phyloP scores from a whole-genome alignment of 2,888 invertebrate genomes.

The Macrosiphum euphorbiae region DNA sequence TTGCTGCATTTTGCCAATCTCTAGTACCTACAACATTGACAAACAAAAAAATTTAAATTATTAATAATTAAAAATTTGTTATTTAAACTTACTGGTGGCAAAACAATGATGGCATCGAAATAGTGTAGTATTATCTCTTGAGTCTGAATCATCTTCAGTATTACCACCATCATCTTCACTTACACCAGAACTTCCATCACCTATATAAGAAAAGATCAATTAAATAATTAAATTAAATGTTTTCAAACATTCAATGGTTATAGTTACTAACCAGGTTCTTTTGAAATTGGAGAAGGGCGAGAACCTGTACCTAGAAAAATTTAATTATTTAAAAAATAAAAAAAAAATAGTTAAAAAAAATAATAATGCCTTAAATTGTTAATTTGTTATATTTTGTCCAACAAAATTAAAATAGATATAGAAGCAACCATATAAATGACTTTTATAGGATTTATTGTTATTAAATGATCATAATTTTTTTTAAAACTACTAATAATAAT shows the following conservation, averaged over 20 bases:
- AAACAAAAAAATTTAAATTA: background rate
- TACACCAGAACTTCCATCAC: conserved; percentile 75
- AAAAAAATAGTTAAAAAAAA: background rate
- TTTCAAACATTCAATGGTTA: background rate
- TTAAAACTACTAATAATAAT: background rate
- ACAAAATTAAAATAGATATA: background rate
- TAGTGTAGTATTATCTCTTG: conserved; percentile 82
- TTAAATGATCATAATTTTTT: background rate
- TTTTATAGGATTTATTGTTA: background rate
- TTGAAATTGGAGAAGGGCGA: conserved; percentile 69
- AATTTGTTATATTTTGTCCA: background rate
- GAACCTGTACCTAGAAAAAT: conserved; percentile 68
- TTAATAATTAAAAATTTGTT: background rate
- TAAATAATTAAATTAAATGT: background rate
- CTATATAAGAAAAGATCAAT: conserved; percentile 67
- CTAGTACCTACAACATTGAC: conserved; percentile 74
- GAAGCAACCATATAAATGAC: background rate
- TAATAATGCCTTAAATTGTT: background rate
- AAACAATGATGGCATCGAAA: conserved; percentile 83
- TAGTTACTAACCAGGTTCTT: conserved; percentile 69
- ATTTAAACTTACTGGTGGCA: conserved; percentile 75
- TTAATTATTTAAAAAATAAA: background rate
- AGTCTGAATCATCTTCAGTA: conserved; percentile 96
- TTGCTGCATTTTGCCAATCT: conserved; percentile 81
- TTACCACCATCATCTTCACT: conserved; percentile 84